Evolutionary conservation across 1,140 invertebrate genomes (phyloP).

Genomic region (Centruroides vittatus): DNA sequence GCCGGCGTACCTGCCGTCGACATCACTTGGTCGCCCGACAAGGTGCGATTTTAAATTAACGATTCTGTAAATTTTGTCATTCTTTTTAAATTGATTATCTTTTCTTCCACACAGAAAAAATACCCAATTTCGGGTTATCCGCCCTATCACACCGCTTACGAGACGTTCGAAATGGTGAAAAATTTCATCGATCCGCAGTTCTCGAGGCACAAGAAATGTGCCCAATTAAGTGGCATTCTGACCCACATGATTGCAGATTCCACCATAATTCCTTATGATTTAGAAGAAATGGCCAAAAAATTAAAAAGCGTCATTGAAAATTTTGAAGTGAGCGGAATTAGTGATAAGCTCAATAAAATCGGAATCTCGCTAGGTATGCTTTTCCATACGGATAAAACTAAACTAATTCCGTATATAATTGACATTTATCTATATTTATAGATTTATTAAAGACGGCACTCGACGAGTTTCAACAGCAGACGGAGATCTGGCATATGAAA

Average conservation of each 20-base stretch:
- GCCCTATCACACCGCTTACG: constrained; percentile 25
- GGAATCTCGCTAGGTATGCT: too few relatives aligned
- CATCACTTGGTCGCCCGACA: constrained; percentile 16
- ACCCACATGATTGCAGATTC: constrained; percentile 21
- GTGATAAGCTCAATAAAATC: too few relatives aligned
- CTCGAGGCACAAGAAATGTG: constrained; percentile 18
- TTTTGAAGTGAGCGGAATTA: too few relatives aligned
- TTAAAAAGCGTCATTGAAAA: too few relatives aligned
- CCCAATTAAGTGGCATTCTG: constrained; percentile 17
- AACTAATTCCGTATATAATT: too few relatives aligned
- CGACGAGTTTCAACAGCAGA: too few relatives aligned
- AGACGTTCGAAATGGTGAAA: constrained; percentile 23
- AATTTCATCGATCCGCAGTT: constrained; percentile 25
- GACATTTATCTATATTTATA: too few relatives aligned
- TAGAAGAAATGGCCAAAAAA: constrained; percentile 20
- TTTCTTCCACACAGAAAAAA: too few relatives aligned
- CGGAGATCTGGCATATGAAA: too few relatives aligned
- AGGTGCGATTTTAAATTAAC: neutral
- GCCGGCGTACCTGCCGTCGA: constrained; percentile 24
- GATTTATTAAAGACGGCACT: too few relatives aligned
- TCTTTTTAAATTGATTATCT: neutral
- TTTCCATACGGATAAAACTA: too few relatives aligned
- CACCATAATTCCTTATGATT: constrained; percentile 23
- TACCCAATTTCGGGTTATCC: constrained; percentile 16
- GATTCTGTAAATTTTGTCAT: too few relatives aligned